Percentiles rank a stretch among this genome's conserved stretches.
Evolutionary conservation across 2,797 vertebrate species (phyloP).

Genomic region (Malacoctenus gilli): DNA sequence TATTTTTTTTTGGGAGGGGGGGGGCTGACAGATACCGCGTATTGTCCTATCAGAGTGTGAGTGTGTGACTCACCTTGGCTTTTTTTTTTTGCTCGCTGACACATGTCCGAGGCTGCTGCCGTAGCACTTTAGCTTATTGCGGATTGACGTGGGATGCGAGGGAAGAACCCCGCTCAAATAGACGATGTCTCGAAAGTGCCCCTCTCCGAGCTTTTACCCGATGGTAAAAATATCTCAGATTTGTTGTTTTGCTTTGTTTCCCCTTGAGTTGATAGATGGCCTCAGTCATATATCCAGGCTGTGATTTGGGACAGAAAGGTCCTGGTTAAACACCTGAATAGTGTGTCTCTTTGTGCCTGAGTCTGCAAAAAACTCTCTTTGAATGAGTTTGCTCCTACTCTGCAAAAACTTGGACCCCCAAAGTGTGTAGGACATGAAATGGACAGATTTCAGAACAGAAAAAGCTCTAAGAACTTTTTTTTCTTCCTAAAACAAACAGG

Average conservation of each 20-base stretch:
- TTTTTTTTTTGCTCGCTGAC: conserved; percentile 39
- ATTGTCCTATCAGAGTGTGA: conserved; percentile 53
- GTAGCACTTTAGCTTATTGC: conserved; percentile 53
- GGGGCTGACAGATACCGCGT: conserved; percentile 36
- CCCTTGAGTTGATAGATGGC: neutral
- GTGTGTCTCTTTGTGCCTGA: no score
- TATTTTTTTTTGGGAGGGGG: no score
- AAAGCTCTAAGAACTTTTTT: no score
- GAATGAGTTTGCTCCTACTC: no score
- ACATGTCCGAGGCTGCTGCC: conserved; percentile 34
- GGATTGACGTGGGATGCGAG: conserved; percentile 24
- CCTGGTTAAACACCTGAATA: no score
- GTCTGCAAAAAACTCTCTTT: no score
- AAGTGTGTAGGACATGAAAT: no score
- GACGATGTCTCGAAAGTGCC: neutral
- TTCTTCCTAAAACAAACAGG: no score
- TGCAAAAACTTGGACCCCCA: no score
- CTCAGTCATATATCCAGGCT: neutral
- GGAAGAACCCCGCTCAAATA: neutral
- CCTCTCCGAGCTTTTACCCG: neutral
- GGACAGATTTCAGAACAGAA: no score
- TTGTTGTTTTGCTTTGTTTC: conserved; percentile 7
- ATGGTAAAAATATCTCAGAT: neutral
- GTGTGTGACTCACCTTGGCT: conserved; percentile 53
- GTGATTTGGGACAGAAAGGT: no score